Percentiles rank a stretch among this genome's conserved stretches.
Evolutionary conservation across 2,797 vertebrate genomes (phyloP).

Genomic region (Staurois parvus): DNA sequence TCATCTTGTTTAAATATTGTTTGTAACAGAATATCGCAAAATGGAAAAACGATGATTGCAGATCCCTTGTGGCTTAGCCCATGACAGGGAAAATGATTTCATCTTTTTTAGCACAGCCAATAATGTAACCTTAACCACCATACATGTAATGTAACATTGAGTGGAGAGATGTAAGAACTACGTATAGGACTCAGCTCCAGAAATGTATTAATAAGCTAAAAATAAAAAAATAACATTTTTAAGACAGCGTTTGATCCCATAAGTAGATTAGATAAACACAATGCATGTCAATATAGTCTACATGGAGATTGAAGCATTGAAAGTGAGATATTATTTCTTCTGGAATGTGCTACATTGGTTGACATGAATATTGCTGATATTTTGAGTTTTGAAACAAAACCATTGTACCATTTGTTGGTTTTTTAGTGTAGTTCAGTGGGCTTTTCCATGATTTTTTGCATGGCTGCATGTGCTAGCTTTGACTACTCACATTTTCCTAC

Average conservation of each 20-base stretch:
- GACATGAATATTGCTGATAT: background rate
- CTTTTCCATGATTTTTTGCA: too few relatives aligned
- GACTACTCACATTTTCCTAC: too few relatives aligned
- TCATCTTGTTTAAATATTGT: conserved; percentile 29
- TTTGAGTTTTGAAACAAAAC: background rate
- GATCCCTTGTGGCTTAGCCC: conserved; percentile 28
- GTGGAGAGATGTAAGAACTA: background rate
- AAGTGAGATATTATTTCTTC: background rate
- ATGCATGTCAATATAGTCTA: background rate
- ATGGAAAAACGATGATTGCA: conserved; percentile 51
- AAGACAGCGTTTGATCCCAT: background rate
- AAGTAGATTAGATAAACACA: background rate
- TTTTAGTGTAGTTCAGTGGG: too few relatives aligned
- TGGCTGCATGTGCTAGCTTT: too few relatives aligned
- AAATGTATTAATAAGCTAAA: background rate
- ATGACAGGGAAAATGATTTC: conserved; percentile 31
- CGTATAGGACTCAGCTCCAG: background rate
- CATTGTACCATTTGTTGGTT: background rate
- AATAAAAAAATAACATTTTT: too few relatives aligned
- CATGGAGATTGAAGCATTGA: too few relatives aligned
- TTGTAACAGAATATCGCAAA: conserved; percentile 36
- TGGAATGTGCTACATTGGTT: background rate
- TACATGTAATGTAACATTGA: background rate
- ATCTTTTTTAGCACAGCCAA: conserved; percentile 15
- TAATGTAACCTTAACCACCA: conserved; percentile 24